Base-by-base conservation (phyloP, 92 coral and sea anemone genomes). In the Galaxea fascicularis region DNA sequence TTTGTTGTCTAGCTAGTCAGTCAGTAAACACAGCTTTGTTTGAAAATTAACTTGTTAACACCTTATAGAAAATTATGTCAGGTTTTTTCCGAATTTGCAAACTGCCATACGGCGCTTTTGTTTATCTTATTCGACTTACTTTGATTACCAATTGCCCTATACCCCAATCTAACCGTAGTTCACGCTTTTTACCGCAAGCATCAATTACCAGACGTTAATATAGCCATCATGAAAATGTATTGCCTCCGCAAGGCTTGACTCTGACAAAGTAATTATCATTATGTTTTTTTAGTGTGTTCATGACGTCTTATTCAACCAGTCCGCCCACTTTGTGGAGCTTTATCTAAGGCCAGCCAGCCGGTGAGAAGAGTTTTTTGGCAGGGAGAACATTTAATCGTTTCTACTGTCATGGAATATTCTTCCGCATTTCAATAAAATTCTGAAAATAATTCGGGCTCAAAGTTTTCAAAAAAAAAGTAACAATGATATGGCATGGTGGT, bases 21-120 rank as follows among this genome's bases (percentile, higher is more conserved):
- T 69, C 27, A 69, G 21, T 69, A 69, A 69, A 41, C 53, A 69
- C 76, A 45, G 76, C 31, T 71, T 71, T 45, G 56, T 71, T 24
- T 46, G 35, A 11, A 49, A 41, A 71, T 71, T 71, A 71, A 39
- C 5, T 71, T 24, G 57, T 71, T 71, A 45, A n/a, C 58, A 44
- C 51, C 76, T 71, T 4, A n/a, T 21, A 46, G 27, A 6, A 41
- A 71, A 45, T 71, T 18, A 71, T 47, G 35, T 15, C 31, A 10
- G 30, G 57, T 71, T 71, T 25, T 21, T 16, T 30, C 21, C 15
- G 4, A 45, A 71, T 71, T 71, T 22, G 20, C 24, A 71, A 24
- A 24, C 57, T 4, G 18, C 20, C 30, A 27, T 15, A 63, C 31
- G 17, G 31, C 25, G 25, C 30, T 31, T 63, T 25, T 63, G 68